Evolutionary conservation across 2,797 vertebrate species (phyloP), one percentile per base, ranked within the genome.

Genomic region (Rhinichthys osculus): DNA sequence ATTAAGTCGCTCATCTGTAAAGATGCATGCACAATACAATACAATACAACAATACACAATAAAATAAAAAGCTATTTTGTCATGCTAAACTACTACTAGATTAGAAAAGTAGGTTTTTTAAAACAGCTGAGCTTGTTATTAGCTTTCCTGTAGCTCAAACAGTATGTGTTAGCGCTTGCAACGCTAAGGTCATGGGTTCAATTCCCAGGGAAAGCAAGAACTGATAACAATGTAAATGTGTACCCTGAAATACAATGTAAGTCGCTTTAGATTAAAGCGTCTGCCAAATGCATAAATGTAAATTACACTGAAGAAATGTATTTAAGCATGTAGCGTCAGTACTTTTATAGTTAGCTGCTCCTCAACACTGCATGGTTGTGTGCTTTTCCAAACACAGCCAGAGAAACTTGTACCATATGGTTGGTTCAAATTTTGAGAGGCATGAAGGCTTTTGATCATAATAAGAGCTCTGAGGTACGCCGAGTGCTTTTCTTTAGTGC

Each of bases 401-500:
- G 10, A 69, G 33, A 84, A 7, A 54, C 62, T 69, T 47, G 2
- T 16, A 54, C n/a, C 19, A n/a, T n/a, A 27, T 59, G 47, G n/a
- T 27, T 71, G 50, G 64, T 70, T 78, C 23, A 78, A 69, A 52
- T 59, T 84, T 70, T 59, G 64, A 30, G 73, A 57, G 27, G 52
- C 77, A 85, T 73, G 57, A 85, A 62, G 78, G 84, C 84, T 79
- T 85, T 85, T 85, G 77, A 85, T 85, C 84, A 72, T 80, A 85
- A 80, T 62, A 79, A 72, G 77, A 80, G 84, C 77, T 79, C 77
- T 64, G 74, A 70, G 66, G 74, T 59, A 78, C 64, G 9, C 10
- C 4, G 73, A 69, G 47, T 78, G 64, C 74, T 84, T 84, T 78
- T 57, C 74, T 78, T 52, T 67, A 76, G 73, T 84, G 73, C 73